Evolutionary conservation across 2,797 vertebrate genomes (phyloP).

Genomic region (Parauchenoglanis punctatus): DNA sequence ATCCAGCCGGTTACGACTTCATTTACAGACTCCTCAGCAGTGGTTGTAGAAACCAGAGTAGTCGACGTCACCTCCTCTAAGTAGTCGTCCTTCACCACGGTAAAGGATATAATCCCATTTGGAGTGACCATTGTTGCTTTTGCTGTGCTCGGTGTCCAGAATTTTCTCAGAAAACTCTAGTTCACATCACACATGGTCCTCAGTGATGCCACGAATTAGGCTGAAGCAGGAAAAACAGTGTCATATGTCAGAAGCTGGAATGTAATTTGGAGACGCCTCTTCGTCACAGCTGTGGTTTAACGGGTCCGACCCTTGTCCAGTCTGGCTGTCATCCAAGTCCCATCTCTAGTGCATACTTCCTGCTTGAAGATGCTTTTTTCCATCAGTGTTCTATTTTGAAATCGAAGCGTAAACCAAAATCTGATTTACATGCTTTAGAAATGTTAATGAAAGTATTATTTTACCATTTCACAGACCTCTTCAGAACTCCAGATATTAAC

Average conservation of each 20-base stretch:
- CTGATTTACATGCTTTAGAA: slow-evolving; percentile 1
- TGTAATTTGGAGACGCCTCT: slow-evolving; percentile 21
- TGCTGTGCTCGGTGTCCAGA: background rate
- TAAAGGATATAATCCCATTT: slow-evolving; percentile 26
- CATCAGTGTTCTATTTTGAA: slow-evolving; percentile 26
- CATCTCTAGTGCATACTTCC: slow-evolving; percentile 53
- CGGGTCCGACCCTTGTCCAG: slow-evolving; percentile 55
- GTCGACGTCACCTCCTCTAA: slow-evolving; percentile 24
- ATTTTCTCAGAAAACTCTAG: background rate
- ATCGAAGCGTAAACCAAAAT: background rate
- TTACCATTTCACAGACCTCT: background rate
- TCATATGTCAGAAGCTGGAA: slow-evolving; percentile 35
- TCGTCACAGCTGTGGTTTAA: slow-evolving; percentile 29
- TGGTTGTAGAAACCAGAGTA: slow-evolving; percentile 23
- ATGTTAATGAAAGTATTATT: background rate
- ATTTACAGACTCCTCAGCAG: slow-evolving; percentile 22
- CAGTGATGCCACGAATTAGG: background rate
- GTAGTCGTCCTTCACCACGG: slow-evolving; percentile 6
- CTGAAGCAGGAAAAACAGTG: slow-evolving; percentile 34
- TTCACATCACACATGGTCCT: slow-evolving; percentile 9
- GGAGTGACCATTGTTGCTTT: slow-evolving; percentile 33
- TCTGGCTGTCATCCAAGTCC: slow-evolving; percentile 56
- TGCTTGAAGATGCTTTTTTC: slow-evolving; percentile 25
- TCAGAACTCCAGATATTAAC: background rate
- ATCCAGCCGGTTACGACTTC: slow-evolving; percentile 69